Conservation (phyloP, 2,888 invertebrate genomes). For the Trachelus tabidus region DNA sequence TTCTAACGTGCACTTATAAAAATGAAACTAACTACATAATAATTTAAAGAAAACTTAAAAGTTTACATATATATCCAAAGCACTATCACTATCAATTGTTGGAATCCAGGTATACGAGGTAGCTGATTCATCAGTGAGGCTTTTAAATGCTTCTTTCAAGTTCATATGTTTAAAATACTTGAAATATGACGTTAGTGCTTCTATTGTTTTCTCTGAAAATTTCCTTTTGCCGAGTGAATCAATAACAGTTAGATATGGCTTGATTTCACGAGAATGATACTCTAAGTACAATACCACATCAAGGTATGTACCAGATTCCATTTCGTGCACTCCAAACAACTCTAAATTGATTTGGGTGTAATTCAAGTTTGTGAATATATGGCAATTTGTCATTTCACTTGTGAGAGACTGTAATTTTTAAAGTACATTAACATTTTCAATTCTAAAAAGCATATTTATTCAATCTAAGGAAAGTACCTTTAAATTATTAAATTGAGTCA, state of each 20-base stretch:
- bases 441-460: not conserved
- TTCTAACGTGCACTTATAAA: not conserved
- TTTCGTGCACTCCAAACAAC: conserved; percentile 26
- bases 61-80: not conserved
- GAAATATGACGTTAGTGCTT: conserved; percentile 23
- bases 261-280: conserved; percentile 32
- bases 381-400: conserved; percentile 23
- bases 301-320: conserved; percentile 17
- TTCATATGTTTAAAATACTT: conserved; percentile 32
- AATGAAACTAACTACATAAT: not conserved
- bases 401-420: conserved; percentile 26
- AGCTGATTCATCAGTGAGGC: conserved; percentile 14
- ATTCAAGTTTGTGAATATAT: conserved; percentile 30
- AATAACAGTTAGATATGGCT: conserved; percentile 34
- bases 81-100: conserved; percentile 16
- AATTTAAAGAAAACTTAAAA: not conserved
- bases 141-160: conserved; percentile 30
- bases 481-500: conserved; percentile 34
- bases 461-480: conserved; percentile 22
- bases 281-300: conserved; percentile 34
- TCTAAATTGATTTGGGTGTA: conserved; percentile 33
- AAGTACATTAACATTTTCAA: conserved; percentile 1
- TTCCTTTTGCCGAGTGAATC: conserved; percentile 17
- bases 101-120: conserved; percentile 32
- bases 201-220: conserved; percentile 4